phyloP scores from a whole-genome alignment of 2,888 invertebrate genomes.

The Calliphora vomitoria region DNA sequence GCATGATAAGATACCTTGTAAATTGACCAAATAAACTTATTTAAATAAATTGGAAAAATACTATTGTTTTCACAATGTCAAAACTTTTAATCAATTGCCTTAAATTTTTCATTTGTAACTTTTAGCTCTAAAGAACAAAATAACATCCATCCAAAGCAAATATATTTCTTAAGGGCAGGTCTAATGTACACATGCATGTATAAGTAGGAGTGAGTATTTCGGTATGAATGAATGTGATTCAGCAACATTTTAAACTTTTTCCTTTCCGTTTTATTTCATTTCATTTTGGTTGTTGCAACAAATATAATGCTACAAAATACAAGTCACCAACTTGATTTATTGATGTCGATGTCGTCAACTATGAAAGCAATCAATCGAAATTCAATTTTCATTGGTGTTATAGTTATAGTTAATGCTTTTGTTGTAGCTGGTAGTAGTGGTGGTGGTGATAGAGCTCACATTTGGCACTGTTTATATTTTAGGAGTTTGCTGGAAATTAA shows the following conservation, averaged over 20 bases:
- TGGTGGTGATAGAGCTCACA: constrained; percentile 1
- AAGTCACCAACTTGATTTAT: constrained; percentile 67
- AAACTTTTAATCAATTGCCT: too few species aligned
- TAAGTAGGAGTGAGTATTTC: not conserved
- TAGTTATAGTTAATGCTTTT: constrained; percentile 19
- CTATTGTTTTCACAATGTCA: too few species aligned
- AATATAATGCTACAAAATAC: constrained; percentile 31
- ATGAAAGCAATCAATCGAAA: constrained; percentile 83
- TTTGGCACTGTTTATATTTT: not conserved
- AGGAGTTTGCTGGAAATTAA: not conserved
- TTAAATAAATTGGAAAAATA: too few species aligned
- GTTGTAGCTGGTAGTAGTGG: constrained; percentile 8
- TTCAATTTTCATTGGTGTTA: constrained; percentile 78
- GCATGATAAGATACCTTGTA: too few species aligned
- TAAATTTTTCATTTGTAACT: too few species aligned
- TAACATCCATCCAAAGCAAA: too few species aligned
- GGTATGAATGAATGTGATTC: not conserved
- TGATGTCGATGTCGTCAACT: constrained; percentile 78
- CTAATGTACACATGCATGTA: not conserved
- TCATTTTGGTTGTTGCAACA: constrained; percentile 15
- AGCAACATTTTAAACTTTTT: constrained; percentile 28
- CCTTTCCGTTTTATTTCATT: constrained; percentile 23
- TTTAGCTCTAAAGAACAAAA: too few species aligned
- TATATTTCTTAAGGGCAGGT: too few species aligned
- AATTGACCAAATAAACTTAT: too few species aligned